Conservation (phyloP, 1,140 invertebrate genomes). For the Neodiprion lecontei region DNA sequence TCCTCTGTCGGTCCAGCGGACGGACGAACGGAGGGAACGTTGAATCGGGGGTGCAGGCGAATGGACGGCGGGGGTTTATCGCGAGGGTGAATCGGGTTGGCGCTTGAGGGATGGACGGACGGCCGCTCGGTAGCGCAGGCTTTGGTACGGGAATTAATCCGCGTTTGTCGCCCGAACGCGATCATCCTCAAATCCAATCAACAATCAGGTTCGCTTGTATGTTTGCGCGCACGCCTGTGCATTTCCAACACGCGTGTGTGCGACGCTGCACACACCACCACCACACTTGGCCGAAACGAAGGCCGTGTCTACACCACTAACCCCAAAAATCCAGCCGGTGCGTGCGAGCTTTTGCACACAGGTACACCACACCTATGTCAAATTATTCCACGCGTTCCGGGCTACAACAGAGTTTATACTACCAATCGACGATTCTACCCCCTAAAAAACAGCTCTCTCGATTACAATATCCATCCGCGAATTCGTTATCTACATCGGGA, state of each 20-base stretch:
- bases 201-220: conserved; percentile 7
- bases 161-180: conserved; percentile 6
- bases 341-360: no score
- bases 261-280: no score
- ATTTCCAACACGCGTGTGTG: neutral
- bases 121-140: neutral
- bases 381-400: neutral
- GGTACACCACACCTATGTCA: neutral
- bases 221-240: neutral
- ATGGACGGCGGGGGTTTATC: neutral
- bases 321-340: no score
- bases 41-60: neutral
- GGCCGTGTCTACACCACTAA: no score
- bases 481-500: no score
- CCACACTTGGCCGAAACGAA: no score
- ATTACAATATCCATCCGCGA: no score
- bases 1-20: neutral
- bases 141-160: neutral
- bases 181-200: conserved; percentile 7
- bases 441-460: no score
- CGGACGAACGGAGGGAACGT: neutral
- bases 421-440: neutral
- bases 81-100: neutral
- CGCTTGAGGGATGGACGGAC: neutral
- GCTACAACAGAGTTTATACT: neutral